Evolutionary conservation across 2,113 vertebrate genomes (phyloP).

Genomic region (Zosterops hypoxanthus): DNA sequence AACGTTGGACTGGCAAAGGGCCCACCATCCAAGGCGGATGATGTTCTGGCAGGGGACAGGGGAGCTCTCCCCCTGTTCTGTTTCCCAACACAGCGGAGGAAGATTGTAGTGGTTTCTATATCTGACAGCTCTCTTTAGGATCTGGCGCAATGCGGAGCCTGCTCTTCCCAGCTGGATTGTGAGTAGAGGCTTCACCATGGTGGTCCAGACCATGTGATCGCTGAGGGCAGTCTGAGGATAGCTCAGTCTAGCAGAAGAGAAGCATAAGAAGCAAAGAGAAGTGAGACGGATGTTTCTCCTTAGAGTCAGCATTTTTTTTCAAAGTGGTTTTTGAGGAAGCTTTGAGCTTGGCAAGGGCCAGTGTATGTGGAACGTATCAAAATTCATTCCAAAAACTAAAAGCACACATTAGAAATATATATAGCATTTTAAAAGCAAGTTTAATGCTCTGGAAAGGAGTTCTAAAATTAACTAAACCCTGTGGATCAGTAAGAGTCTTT

Average conservation of each 20-base stretch:
- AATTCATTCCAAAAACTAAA: slow-evolving; percentile 24
- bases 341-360: slow-evolving; percentile 17
- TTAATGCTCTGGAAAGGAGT: slow-evolving; percentile 14
- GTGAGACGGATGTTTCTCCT: not conserved
- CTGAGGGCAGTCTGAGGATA: not conserved
- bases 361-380: slow-evolving; percentile 24
- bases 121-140: fast-evolving
- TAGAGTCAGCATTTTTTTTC: slow-evolving; percentile 26
- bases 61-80: not conserved
- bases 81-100: not conserved
- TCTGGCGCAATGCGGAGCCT: not conserved
- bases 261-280: not conserved
- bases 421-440: slow-evolving; percentile 32
- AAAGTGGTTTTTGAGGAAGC: slow-evolving; percentile 31
- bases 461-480: not conserved
- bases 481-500: not conserved
- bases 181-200: not conserved
- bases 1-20: not conserved
- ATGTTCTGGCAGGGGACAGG: not conserved
- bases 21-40: not conserved
- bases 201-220: not conserved
- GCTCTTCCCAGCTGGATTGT: not conserved
- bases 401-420: slow-evolving; percentile 14
- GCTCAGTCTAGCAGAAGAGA: not conserved
- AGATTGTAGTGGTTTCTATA: not conserved